Conservation (phyloP, 2,113 vertebrate genomes). For the Scopus umbretta region DNA sequence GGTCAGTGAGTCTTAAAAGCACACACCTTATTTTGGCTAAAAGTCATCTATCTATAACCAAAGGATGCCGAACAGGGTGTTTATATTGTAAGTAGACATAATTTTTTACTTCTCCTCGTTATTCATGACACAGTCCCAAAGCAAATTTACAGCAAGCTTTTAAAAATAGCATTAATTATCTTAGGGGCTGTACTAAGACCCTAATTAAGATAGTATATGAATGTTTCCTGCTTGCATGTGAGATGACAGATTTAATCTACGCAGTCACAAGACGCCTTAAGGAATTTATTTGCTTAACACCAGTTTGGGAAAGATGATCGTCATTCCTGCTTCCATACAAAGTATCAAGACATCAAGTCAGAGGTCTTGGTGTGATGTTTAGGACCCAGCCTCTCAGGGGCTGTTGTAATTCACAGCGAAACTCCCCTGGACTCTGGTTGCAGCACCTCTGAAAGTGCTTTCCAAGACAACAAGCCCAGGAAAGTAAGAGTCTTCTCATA, state of each 20-base stretch:
- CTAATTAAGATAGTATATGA: conserved; percentile 21
- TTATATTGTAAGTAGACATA: background rate
- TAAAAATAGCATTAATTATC: conserved; percentile 50
- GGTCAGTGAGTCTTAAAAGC: background rate
- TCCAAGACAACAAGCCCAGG: background rate
- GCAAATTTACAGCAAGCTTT: background rate
- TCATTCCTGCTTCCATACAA: background rate
- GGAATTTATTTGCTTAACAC: background rate
- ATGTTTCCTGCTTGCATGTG: background rate
- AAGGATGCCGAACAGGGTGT: background rate
- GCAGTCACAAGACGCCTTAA: background rate
- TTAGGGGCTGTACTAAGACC: background rate
- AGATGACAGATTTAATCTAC: background rate
- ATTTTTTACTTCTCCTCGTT: background rate
- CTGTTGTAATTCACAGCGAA: accelerated
- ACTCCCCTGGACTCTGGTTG: background rate
- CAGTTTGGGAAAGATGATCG: background rate
- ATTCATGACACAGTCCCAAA: background rate
- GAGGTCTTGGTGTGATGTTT: background rate
- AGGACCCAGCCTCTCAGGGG: background rate
- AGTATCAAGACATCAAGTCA: background rate
- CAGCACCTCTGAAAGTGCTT: background rate
- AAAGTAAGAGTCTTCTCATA: background rate
- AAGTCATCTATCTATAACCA: background rate
- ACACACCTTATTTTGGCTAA: background rate